Evolutionary conservation across 2,797 vertebrate species (phyloP), one percentile per base, ranked within the genome.

Genomic region (Ataeniobius toweri): DNA sequence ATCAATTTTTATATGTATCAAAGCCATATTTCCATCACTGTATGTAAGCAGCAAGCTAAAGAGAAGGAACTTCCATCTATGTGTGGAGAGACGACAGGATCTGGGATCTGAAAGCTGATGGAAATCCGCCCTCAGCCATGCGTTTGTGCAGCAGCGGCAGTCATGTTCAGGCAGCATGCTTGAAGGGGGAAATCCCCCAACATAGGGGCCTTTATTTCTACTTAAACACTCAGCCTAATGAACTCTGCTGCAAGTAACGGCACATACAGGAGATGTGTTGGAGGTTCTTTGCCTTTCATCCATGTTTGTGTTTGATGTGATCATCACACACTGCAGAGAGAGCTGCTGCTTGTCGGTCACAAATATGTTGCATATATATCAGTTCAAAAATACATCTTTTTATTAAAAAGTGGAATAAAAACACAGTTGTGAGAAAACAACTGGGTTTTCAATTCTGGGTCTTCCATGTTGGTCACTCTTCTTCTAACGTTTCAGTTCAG

Each of bases 1-100:
- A 96, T 96, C 95, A 95, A 89, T 90, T 92, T 91, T 86, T 86
- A 83, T 91, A 89, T 84, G 77, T 93, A 95, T 96, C 95, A 95
- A 95, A 96, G 94, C 85, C 92, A 92, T 91, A 91, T 94, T 95
- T 96, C 90, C 92, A 87, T 89, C 76, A 26, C 75, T 91, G 88
- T 93, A 87, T 93, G 89, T 93, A 91, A 95, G 92, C 92, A 93
- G 93, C 81, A 88, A 88, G 74, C 83, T 84, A 58, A 80, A 79
- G 73, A 86, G 80, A 82, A 90, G 81, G 84, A 92, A 91, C 89
- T 93, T 93, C 91, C 89, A 92, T 93, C 91, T 92, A 87, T 88
- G 84, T 91, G 91, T 84, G 88, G 91, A 94, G 89, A 92, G 88
- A 90, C 88, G 91, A 90, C 92, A 92, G 92, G 94, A 95, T 94